A percentile compares a stretch with the other conserved stretches of the same genome.
These are phyloP conservation scores for Cephalopholis sonnerati DNA, from an alignment of 2,113 vertebrate species.

Conservation along the genomic window DNA sequence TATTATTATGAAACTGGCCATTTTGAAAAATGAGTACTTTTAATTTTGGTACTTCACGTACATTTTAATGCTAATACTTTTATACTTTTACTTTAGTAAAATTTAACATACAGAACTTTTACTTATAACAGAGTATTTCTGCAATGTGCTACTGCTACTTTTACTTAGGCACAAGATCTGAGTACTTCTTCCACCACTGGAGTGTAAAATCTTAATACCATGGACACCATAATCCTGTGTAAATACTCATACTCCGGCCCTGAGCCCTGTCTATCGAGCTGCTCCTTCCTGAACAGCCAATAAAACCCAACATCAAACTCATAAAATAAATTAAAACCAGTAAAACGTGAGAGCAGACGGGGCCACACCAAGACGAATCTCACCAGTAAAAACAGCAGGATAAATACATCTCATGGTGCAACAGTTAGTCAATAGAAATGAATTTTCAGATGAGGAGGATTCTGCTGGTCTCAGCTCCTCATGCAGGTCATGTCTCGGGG, in stretches of 20 bases:
- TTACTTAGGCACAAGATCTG: neutral
- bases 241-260: neutral
- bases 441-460: neutral
- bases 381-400: neutral
- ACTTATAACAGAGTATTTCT: neutral
- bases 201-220: neutral
- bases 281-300: neutral
- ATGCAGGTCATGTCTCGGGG: neutral
- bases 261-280: neutral
- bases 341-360: neutral
- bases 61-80: no score
- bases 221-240: neutral
- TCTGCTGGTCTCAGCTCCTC: conserved; percentile 11
- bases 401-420: neutral
- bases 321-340: conserved; percentile 15
- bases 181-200: neutral
- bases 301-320: neutral
- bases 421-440: neutral
- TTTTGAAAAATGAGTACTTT: no score
- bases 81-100: no score
- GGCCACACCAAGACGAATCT: rapidly evolving
- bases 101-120: no score
- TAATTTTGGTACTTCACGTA: no score
- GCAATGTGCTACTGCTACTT: neutral
- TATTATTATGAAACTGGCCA: no score